A percentile compares a stretch with the other conserved stretches of the same genome.
phyloP scores from a whole-genome alignment of 1,140 invertebrate species.

The Philaenus spumarius region DNA sequence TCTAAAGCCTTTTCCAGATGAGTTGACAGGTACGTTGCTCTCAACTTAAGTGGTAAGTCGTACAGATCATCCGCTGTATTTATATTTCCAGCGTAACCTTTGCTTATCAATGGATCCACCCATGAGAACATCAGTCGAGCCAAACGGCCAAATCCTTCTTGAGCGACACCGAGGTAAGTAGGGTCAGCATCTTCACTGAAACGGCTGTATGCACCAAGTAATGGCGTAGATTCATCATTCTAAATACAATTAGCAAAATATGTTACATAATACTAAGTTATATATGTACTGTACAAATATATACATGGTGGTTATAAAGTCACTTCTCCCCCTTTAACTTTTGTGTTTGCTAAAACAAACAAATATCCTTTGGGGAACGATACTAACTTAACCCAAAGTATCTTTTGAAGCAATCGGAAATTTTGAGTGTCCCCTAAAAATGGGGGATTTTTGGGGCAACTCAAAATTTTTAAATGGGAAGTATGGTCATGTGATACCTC shows the following conservation, averaged over 20 bases:
- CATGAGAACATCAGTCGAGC: constrained; percentile 80
- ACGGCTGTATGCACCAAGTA: constrained; percentile 46
- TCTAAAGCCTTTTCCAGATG: constrained; percentile 49
- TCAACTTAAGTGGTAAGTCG: constrained; percentile 68
- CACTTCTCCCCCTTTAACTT: too few relatives aligned
- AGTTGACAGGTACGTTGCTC: constrained; percentile 50
- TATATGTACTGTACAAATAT: constrained; percentile 32
- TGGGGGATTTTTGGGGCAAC: too few relatives aligned
- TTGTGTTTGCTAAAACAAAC: too few relatives aligned
- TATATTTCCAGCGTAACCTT: constrained; percentile 68
- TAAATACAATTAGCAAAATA: too few relatives aligned
- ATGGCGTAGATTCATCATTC: constrained; percentile 41
- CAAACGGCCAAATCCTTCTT: constrained; percentile 61
- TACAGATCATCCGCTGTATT: constrained; percentile 74
- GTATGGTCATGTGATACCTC: too few relatives aligned
- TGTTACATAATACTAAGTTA: too few relatives aligned
- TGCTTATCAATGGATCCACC: constrained; percentile 78
- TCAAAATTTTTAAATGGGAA: too few relatives aligned
- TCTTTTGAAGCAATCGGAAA: too few relatives aligned
- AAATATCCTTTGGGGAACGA: too few relatives aligned
- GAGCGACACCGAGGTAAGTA: constrained; percentile 65
- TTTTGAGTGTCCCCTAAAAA: too few relatives aligned
- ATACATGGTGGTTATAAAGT: too few relatives aligned
- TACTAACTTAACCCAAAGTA: too few relatives aligned
- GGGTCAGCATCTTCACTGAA: constrained; percentile 60